phyloP scores from a whole-genome alignment of 1,140 invertebrate genomes.

The Episyrphus balteatus region DNA sequence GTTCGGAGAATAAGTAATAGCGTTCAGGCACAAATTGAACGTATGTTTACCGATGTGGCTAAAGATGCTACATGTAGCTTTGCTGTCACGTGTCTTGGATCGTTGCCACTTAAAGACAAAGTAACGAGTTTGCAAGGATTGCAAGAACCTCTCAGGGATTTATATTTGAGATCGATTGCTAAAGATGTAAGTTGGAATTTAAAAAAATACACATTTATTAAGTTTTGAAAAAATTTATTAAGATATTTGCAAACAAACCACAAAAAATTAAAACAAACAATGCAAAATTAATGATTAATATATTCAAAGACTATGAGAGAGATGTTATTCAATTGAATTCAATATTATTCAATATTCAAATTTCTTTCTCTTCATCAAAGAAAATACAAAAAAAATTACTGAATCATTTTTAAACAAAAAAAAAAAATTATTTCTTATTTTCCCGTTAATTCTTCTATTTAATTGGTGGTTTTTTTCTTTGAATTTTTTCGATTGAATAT shows the following conservation, averaged over 20 bases:
- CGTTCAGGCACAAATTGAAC: conserved; percentile 73
- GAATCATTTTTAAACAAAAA: too few relatives aligned
- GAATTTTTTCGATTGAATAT: too few relatives aligned
- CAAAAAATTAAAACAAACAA: neutral
- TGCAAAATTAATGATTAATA: too few relatives aligned
- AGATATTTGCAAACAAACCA: too few relatives aligned
- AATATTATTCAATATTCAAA: too few relatives aligned
- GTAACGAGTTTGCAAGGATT: conserved; percentile 71
- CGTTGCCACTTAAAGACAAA: conserved; percentile 60
- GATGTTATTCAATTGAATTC: too few relatives aligned
- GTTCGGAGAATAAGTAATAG: conserved; percentile 49
- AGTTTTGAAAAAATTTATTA: neutral
- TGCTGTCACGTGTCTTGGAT: conserved; percentile 71
- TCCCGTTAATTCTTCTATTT: too few relatives aligned
- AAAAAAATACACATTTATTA: neutral
- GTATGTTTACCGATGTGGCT: conserved; percentile 72
- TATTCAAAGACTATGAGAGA: too few relatives aligned
- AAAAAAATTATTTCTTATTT: too few relatives aligned
- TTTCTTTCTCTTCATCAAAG: too few relatives aligned
- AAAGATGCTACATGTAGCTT: conserved; percentile 51
- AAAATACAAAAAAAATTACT: too few relatives aligned
- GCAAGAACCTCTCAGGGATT: conserved; percentile 64
- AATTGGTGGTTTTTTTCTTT: too few relatives aligned
- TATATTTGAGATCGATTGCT: conserved; percentile 48
- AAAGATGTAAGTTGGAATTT: conserved; percentile 18